Conservation (phyloP, 1,140 invertebrate species). For the Lanistes nyassanus region DNA sequence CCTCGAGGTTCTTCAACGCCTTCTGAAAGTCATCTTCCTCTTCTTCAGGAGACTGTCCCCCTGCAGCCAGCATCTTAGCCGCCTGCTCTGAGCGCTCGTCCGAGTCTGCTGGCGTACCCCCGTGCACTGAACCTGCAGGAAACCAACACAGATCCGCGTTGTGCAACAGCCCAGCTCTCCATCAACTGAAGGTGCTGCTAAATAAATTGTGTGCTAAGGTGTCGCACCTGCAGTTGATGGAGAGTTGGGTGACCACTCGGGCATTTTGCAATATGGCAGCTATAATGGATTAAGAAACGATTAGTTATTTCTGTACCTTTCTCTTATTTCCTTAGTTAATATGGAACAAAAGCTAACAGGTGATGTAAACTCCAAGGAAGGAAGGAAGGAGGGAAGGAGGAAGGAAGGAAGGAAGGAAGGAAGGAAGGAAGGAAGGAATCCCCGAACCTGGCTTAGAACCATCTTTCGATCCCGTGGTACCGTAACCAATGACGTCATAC, state of each 20-base stretch:
- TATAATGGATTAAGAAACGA: too few species aligned
- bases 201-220: background rate
- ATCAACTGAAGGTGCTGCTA: background rate
- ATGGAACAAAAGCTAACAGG: too few species aligned
- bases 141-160: background rate
- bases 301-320: too few species aligned
- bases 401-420: too few species aligned
- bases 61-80: background rate
- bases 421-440: too few species aligned
- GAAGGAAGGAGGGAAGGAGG: background rate
- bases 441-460: constrained; percentile 25
- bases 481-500: constrained; percentile 54
- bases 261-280: too few species aligned
- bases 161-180: background rate
- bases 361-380: too few species aligned
- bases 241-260: too few species aligned
- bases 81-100: background rate
- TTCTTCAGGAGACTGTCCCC: background rate
- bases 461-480: constrained; percentile 25
- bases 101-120: constrained; percentile 16
- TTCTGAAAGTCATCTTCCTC: constrained; percentile 23
- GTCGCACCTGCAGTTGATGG: too few species aligned
- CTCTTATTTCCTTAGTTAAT: too few species aligned
- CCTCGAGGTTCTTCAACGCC: constrained; percentile 15
- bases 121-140: constrained; percentile 18